A percentile compares a stretch with the other conserved stretches of the same genome.
Conservation (phyloP, 2,797 vertebrate species). For the Gambusia yucatana region DNA sequence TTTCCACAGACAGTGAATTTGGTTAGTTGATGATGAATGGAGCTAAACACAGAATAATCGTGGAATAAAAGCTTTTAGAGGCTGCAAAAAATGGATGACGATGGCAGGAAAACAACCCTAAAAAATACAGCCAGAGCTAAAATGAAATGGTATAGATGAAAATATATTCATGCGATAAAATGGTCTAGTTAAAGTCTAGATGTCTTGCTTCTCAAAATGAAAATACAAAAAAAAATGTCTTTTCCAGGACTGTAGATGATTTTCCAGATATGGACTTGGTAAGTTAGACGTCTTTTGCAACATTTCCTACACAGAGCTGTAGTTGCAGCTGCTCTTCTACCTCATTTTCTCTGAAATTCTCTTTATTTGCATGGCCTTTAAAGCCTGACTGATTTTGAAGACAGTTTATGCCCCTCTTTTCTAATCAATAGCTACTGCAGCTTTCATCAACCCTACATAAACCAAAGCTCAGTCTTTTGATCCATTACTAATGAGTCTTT, state of each 20-base stretch:
- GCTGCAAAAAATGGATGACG: background rate
- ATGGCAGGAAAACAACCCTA: background rate
- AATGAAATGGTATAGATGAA: background rate
- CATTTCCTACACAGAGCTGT: background rate
- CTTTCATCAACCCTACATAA: conserved; percentile 59
- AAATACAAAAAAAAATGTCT: background rate
- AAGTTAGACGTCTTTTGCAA: background rate
- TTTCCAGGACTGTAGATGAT: background rate
- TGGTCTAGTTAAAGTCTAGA: background rate
- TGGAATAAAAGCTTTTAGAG: background rate
- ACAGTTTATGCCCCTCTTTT: conserved; percentile 39
- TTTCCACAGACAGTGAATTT: background rate
- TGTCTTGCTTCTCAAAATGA: background rate
- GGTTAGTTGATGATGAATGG: background rate
- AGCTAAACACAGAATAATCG: background rate
- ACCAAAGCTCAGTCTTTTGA: conserved; percentile 46
- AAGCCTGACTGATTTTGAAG: conserved; percentile 23
- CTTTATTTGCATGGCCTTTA: background rate
- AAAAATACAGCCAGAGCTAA: background rate
- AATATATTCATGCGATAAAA: background rate
- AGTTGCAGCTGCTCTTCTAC: conserved; percentile 54
- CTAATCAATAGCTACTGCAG: conserved; percentile 59
- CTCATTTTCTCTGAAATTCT: conserved; percentile 45
- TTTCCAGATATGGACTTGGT: background rate
- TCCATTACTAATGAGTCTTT: conserved; percentile 56